Evolutionary conservation across 2,113 vertebrate species (phyloP).

Genomic region (Muscicapa adusta): DNA sequence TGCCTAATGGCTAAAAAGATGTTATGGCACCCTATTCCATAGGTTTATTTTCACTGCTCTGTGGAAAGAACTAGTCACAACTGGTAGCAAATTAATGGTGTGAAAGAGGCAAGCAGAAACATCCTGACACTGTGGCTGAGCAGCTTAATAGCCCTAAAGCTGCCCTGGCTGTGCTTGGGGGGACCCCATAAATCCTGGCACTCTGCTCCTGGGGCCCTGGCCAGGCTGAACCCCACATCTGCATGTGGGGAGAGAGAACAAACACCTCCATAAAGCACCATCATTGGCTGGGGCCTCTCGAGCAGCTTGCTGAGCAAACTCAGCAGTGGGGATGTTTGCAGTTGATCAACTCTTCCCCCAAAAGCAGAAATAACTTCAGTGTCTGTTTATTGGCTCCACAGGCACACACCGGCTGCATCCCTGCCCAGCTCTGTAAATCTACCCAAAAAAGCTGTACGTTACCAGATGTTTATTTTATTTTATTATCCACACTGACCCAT

Average conservation of each 20-base stretch:
- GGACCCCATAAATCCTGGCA: not conserved
- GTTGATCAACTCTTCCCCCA: slow-evolving; percentile 18
- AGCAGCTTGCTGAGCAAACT: slow-evolving; percentile 35
- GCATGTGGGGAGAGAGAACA: slow-evolving; percentile 7
- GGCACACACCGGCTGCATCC: not conserved
- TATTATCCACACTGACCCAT: slow-evolving; percentile 24
- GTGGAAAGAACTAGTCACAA: not conserved
- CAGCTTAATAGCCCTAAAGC: slow-evolving; percentile 45
- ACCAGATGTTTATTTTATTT: slow-evolving; percentile 57
- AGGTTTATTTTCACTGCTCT: not conserved
- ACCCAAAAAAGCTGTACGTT: slow-evolving; percentile 34
- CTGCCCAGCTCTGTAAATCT: slow-evolving; percentile 23
- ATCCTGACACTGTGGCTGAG: not conserved
- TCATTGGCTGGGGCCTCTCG: not conserved
- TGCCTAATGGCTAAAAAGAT: not conserved
- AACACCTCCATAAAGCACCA: not conserved
- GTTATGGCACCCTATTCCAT: not conserved
- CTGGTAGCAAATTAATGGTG: slow-evolving; percentile 34
- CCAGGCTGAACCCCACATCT: slow-evolving; percentile 3
- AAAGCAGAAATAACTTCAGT: slow-evolving; percentile 31
- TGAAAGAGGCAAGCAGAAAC: not conserved
- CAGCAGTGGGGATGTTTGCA: slow-evolving; percentile 42
- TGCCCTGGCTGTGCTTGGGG: not conserved
- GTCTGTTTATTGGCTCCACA: slow-evolving; percentile 19
- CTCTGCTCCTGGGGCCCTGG: not conserved